Base-by-base conservation (phyloP, 2,113 vertebrate species). In the Trogon surrucura region DNA sequence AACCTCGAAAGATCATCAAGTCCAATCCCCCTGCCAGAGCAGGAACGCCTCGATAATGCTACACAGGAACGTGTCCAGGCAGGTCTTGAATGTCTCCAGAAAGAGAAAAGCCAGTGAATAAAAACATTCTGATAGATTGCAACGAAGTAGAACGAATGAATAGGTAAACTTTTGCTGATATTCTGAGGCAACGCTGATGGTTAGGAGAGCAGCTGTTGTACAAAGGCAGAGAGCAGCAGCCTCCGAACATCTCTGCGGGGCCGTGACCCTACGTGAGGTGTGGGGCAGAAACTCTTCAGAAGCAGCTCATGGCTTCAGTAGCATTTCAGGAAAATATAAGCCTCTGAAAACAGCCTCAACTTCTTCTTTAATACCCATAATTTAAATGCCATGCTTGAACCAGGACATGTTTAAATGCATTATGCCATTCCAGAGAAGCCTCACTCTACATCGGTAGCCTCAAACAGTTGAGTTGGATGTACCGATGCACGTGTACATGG, bases 181-280 rank as follows among this genome's bases (percentile, higher is more conserved):
- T 53, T 70, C 2, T 73, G 60, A 29, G 41, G 34, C 64, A 45
- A 27, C 6, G 7, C 6, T 45, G 44, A 21, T 16, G 48, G 74
- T 21, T 67, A 58, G 0, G 2, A 51, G 41, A 81, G 20, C 47
- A 78, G n/a, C n/a, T 65, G 17, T 50, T 75, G 70, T 36, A 51
- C 23, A 32, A 48, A 21, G 72, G 30, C 48, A 88, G 44, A 36
- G 22, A 85, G 34, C 29, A 75, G 54, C 67, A 90, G 26, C 45
- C 65, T 9, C 27, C 2, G 5, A 44, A 51, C 45, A 7, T 72
- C 4, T 1, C 71, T 10, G 4, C 2, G 1, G 57, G 47, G 27
- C 30, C 0, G 0, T 84, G 54, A 65, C 41, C 41, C n/a, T 57
- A 8, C 0, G 0, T 32, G 32, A 78, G 29, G 47, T 66, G 36